Percentiles rank a stretch among this genome's conserved stretches.
Evolutionary conservation across 2,888 invertebrate genomes (phyloP).

Genomic region (Nysson spinosus): DNA sequence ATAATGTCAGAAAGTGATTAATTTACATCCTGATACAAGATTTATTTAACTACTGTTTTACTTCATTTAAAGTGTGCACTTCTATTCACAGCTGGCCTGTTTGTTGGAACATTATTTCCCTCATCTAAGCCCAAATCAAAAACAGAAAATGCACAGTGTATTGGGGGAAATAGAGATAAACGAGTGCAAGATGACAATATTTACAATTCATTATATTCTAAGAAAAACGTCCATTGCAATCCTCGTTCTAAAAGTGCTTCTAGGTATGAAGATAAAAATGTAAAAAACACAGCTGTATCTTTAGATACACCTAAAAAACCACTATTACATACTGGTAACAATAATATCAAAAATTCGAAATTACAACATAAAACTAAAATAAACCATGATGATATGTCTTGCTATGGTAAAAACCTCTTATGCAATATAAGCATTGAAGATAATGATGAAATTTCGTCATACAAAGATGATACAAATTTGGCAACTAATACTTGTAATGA

Average conservation of each 20-base stretch:
- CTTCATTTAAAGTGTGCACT: not conserved
- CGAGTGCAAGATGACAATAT: constrained; percentile 18
- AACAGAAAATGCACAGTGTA: not conserved
- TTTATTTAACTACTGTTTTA: not conserved
- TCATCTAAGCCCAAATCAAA: too few relatives aligned
- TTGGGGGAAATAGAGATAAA: constrained; percentile 1
- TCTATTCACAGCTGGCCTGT: constrained; percentile 13
- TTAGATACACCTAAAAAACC: not conserved
- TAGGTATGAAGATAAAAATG: not conserved
- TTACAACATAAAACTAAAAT: not conserved
- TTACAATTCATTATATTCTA: not conserved
- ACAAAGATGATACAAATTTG: not conserved
- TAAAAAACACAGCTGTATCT: not conserved
- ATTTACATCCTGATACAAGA: too few relatives aligned
- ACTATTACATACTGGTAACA: not conserved
- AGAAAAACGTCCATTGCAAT: not conserved
- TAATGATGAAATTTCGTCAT: not conserved
- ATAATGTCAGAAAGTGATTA: too few relatives aligned
- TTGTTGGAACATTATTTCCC: constrained; percentile 12
- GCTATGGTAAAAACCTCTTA: not conserved
- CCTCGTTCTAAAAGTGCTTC: constrained; percentile 7
- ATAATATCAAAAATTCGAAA: constrained; percentile 1
- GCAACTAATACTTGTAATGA: not conserved
- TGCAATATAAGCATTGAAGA: constrained; percentile 18
- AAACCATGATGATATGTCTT: not conserved